Evolutionary conservation across 2,797 vertebrate species (phyloP), one percentile per base, ranked within the genome.

Genomic region (Channallabes apus): DNA sequence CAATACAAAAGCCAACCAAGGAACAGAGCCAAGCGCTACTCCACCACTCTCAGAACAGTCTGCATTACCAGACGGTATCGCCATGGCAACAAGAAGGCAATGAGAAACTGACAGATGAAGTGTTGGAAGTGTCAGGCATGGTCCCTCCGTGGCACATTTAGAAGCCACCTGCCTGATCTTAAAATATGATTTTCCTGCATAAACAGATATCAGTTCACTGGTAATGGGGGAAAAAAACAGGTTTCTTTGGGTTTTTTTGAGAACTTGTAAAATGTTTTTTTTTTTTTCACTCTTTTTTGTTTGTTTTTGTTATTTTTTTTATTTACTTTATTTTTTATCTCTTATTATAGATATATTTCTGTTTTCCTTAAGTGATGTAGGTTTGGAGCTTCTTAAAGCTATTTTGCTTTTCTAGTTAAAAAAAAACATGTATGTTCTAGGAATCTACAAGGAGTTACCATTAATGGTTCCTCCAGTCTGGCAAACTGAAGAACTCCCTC

Each of bases 31-130:
- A 83, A 75, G 9, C 3, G 54, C 35, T 82, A 51, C 35, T 75
- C 35, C 75, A 22, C 24, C 35, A 71, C 62, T 83, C 82, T 81
- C 73, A 0, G 14, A 72, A 72, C 65, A 71, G 81, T 32, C 84
- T 86, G 69, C 80, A 80, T 84, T 29, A 82, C 86, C 82, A 83
- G 89, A 86, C 29, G 1, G 76, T 51, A 85, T 90, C 67, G 51
- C 89, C 86, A 90, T 90, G 87, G 89, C 84, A 90, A 90, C 89
- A 88, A 81, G 86, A 71, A 75, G 29, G 64, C 64, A 86, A 72
- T 67, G 79, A 62, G 62, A 86, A 64, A 67, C 58, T 84, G 82
- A 84, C 65, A 84, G 84, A 86, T 85, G 75, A 90, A 90, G 82
- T 68, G 82, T 72, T 29, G 35, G 32, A 67, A 83, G 77, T 87